Percentiles rank a stretch among this genome's conserved stretches.
Evolutionary conservation across 2,888 invertebrate genomes (phyloP).

Genomic region (Rhopalosiphum nymphaeae): DNA sequence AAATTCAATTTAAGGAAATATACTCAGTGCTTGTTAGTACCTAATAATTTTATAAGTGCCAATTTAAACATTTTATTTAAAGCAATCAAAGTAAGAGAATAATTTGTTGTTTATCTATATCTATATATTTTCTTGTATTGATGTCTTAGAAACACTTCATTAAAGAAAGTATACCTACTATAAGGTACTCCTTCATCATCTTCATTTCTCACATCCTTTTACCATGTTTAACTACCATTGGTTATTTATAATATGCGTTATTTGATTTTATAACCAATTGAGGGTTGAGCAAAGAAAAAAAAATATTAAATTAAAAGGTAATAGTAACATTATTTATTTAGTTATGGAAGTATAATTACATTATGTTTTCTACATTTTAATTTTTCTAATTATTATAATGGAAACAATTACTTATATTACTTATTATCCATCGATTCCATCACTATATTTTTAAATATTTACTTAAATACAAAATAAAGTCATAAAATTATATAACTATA

Average conservation of each 20-base stretch:
- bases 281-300: neutral
- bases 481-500: neutral
- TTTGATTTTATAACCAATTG: neutral
- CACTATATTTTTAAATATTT: neutral
- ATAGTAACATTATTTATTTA: neutral
- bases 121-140: neutral
- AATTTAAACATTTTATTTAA: neutral
- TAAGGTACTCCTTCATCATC: neutral
- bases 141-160: neutral
- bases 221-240: neutral
- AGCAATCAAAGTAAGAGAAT: neutral
- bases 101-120: neutral
- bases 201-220: neutral
- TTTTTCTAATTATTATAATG: neutral
- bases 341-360: neutral
- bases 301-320: neutral
- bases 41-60: neutral
- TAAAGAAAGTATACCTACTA: neutral
- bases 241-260: neutral
- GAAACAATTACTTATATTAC: neutral
- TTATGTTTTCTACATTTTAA: neutral
- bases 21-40: neutral
- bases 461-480: neutral
- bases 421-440: neutral
- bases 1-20: neutral